A percentile compares a stretch with the other conserved stretches of the same genome.
phyloP scores from a whole-genome alignment of 1,140 invertebrate genomes.

The Lithobius niger region DNA sequence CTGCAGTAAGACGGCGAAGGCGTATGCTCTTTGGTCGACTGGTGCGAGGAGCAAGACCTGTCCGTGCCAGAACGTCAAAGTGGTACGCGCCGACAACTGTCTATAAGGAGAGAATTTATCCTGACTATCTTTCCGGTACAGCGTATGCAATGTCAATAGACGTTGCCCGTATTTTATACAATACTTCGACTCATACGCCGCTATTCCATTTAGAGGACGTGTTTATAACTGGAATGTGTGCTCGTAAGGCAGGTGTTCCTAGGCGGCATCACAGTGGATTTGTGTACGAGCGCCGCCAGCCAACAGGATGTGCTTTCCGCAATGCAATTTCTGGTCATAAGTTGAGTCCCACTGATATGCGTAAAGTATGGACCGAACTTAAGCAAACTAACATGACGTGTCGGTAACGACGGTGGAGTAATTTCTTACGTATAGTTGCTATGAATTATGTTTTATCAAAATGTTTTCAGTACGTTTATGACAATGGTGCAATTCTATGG shows the following conservation, averaged over 20 bases:
- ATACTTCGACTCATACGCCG: slow-evolving; percentile 10
- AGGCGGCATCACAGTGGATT: slow-evolving; percentile 9
- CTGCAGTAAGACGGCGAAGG: not conserved
- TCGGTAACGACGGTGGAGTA: no score
- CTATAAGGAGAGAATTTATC: slow-evolving; percentile 19
- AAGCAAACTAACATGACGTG: not conserved
- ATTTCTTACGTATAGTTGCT: no score
- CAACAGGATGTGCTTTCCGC: slow-evolving; percentile 7
- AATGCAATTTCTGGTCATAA: slow-evolving; percentile 8
- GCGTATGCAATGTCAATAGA: slow-evolving; percentile 21
- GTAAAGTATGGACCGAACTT: slow-evolving; percentile 8
- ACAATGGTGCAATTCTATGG: no score
- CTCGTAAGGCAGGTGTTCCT: slow-evolving; percentile 18
- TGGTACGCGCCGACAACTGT: slow-evolving; percentile 20
- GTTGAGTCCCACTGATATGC: slow-evolving; percentile 5
- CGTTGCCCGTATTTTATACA: slow-evolving; percentile 13
- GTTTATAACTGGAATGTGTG: slow-evolving; percentile 34
- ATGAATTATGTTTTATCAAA: no score
- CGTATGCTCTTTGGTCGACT: slow-evolving; percentile 7
- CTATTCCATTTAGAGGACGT: slow-evolving; percentile 28
- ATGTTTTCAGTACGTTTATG: no score
- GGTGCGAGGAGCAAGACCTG: slow-evolving; percentile 6
- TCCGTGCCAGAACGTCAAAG: slow-evolving; percentile 7
- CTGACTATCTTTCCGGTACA: slow-evolving; percentile 23
- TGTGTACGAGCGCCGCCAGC: not conserved